These are phyloP conservation scores for Herpetotheres cachinnans DNA, from an alignment of 2,113 vertebrate genomes.

Conservation along the genomic window DNA sequence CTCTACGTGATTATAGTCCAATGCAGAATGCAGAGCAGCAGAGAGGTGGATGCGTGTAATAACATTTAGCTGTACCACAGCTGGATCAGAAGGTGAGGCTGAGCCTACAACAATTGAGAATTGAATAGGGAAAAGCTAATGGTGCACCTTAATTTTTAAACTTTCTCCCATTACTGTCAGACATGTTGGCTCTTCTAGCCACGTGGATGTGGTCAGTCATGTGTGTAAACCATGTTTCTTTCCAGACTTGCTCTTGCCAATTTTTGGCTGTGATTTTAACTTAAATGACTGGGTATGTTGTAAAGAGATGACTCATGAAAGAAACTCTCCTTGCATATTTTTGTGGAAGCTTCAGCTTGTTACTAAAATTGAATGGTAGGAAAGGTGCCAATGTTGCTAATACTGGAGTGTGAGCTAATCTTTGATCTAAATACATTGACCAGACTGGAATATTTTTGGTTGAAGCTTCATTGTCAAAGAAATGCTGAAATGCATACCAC, in stretches of 20 bases:
- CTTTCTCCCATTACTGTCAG: background rate
- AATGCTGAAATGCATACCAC: background rate
- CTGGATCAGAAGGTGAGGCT: background rate
- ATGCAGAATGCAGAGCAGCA: background rate
- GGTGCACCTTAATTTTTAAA: background rate
- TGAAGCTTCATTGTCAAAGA: background rate
- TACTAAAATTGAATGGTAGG: background rate
- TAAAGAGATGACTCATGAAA: background rate
- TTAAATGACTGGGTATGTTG: background rate
- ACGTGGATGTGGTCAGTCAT: background rate
- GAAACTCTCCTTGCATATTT: background rate
- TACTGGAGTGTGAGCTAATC: background rate
- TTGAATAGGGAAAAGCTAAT: background rate
- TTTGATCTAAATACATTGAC: background rate
- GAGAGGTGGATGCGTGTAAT: accelerated
- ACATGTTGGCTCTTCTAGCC: background rate
- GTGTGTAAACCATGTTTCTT: background rate
- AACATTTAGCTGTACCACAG: background rate
- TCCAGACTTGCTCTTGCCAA: background rate
- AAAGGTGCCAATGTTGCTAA: background rate
- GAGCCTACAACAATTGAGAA: background rate
- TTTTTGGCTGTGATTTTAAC: background rate
- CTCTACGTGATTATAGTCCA: background rate
- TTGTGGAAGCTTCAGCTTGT: background rate
- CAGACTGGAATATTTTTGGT: background rate